phyloP scores from a whole-genome alignment of 2,797 vertebrate genomes.

The Notoglanidium macrostoma region DNA sequence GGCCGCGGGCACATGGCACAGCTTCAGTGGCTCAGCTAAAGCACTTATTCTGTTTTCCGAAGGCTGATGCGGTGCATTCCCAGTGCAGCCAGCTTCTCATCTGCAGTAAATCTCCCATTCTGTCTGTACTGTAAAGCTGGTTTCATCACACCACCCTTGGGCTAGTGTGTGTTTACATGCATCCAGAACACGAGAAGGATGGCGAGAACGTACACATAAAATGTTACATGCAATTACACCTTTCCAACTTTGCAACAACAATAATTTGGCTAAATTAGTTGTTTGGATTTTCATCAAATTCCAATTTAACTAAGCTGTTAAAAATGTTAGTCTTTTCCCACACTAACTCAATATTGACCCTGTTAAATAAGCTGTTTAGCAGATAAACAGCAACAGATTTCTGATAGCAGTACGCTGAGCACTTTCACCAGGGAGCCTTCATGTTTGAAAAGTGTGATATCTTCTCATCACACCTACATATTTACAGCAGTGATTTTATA shows the following conservation, averaged over 20 bases:
- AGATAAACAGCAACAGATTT: constrained; percentile 26
- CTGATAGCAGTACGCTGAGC: not conserved
- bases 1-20: constrained; percentile 36
- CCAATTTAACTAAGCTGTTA: not conserved
- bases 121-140: constrained; percentile 3
- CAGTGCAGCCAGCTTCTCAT: constrained; percentile 40
- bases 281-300: not conserved
- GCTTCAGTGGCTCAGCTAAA: constrained; percentile 49
- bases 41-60: constrained; percentile 39
- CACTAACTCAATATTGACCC: not conserved
- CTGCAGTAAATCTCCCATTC: constrained; percentile 42
- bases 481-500: constrained; percentile 13
- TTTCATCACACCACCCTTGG: constrained; percentile 30
- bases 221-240: not conserved
- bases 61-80: constrained; percentile 43
- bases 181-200: not conserved
- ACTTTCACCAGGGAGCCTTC: not conserved
- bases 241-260: not conserved
- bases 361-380: constrained; percentile 11
- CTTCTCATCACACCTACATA: not conserved
- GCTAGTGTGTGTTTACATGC: not conserved
- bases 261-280: not conserved
- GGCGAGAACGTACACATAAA: not conserved
- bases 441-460: constrained; percentile 8
- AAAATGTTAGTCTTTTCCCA: not conserved